Conservation (phyloP, 2,113 vertebrate genomes). For the Pterocles burchelli region DNA sequence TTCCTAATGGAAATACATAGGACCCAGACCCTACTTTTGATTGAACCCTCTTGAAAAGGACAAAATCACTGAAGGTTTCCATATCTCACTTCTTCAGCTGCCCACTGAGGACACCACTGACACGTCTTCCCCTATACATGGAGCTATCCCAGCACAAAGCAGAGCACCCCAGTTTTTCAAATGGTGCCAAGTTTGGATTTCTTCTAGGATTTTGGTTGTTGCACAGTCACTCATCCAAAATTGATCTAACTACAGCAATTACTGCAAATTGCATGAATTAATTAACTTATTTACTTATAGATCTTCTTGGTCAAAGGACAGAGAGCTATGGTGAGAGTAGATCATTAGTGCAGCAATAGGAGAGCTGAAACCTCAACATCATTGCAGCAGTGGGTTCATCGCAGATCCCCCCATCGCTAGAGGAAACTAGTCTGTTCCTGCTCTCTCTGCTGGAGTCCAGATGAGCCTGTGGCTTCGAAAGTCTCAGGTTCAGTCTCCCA, state of each 20-base stretch:
- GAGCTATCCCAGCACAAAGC: neutral
- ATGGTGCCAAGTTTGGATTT: neutral
- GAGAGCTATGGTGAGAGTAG: neutral
- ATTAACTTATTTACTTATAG: neutral
- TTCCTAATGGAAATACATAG: neutral
- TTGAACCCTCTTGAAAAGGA: neutral
- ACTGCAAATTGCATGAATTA: neutral
- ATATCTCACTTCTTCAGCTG: neutral
- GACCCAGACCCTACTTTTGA: neutral
- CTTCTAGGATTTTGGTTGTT: neutral
- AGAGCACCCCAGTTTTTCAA: neutral
- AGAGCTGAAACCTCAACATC: neutral
- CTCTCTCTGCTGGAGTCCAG: neutral
- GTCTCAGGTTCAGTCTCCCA: neutral
- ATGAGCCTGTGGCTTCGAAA: neutral
- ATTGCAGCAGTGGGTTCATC: accelerated
- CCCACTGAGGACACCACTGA: neutral
- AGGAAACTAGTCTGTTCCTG: neutral
- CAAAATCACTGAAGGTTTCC: neutral
- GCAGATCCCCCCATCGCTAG: neutral
- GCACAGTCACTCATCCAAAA: neutral
- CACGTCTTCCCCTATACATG: neutral
- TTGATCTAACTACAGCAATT: neutral
- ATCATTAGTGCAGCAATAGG: neutral
- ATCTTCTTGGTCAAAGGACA: neutral